These are phyloP conservation scores for Masnerella sp. DNA, from an alignment of 2,888 invertebrate genomes.

Conservation along the genomic window DNA sequence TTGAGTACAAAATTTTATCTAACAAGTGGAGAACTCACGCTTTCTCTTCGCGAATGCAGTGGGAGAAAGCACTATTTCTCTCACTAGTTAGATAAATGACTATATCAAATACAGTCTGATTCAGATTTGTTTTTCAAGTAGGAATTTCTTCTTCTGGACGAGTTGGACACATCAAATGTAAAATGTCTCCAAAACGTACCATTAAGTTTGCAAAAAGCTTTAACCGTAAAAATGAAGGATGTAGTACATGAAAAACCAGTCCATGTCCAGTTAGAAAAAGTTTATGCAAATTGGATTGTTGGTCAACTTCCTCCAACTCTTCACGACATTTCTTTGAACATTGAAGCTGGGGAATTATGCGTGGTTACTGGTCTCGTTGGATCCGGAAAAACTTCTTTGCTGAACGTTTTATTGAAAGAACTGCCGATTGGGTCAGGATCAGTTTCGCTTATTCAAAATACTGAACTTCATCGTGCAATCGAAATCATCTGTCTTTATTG, in stretches of 20 bases:
- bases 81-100: too few species aligned
- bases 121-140: neutral
- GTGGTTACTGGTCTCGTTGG: slow-evolving; percentile 84
- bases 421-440: slow-evolving; percentile 75
- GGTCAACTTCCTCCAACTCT: slow-evolving; percentile 75
- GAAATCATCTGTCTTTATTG: slow-evolving; percentile 60
- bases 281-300: slow-evolving; percentile 67
- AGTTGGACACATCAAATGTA: neutral
- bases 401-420: slow-evolving; percentile 78
- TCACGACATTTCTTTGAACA: slow-evolving; percentile 76
- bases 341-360: slow-evolving; percentile 77
- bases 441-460: slow-evolving; percentile 60
- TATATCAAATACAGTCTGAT: neutral
- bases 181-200: neutral
- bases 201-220: neutral
- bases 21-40: too few species aligned
- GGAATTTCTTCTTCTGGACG: slow-evolving; percentile 2
- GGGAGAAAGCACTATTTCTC: too few species aligned
- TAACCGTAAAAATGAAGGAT: slow-evolving; percentile 10
- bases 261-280: neutral
- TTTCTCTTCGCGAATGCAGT: too few species aligned
- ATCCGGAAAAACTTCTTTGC: slow-evolving; percentile 80
- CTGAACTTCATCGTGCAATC: neutral
- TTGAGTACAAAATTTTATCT: too few species aligned
- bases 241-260: neutral